Evolutionary conservation across 2,888 invertebrate species (phyloP), one percentile per base, ranked within the genome.

Genomic region (Furcula furcula): DNA sequence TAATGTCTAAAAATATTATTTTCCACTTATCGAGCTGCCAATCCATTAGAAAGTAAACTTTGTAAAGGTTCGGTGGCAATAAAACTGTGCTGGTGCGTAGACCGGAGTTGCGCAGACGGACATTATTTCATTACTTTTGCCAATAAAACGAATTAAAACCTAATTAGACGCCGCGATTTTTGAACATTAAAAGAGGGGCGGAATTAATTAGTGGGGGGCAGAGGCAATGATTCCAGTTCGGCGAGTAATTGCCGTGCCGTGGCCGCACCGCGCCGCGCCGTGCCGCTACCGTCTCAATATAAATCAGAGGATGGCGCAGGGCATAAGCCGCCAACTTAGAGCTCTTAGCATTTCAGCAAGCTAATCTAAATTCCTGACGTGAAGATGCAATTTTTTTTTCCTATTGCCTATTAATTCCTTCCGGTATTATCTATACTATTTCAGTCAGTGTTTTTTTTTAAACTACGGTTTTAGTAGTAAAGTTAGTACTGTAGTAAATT

Each of bases 61-160:
- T 55, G 40, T 36, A 52, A 56, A 58, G 55, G 49, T 49, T 47
- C 31, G 13, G 23, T 35, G 48, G 59, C 52, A 60, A 67, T 67
- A 67, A 67, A 64, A 59, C 55, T 46, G 52, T 55, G 56, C 59
- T 62, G n/a, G 67, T 60, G 67, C 46, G 41, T 55, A n/a, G 50
- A 55, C 64, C 68, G 47, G 68, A 70, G 69, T 64, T 63, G 65
- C 56, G 58, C 58, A 43, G 50, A 40, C 61, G 57, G 50, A 76
- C 77, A 74, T 84, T 81, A 79, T 77, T 76, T 75, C 82, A 76
- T 79, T 78, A 76, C 78, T 77, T 72, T 76, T 69, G 67, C 76
- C 76, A 82, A 85, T 88, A 84, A 85, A 85, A 87, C 84, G 82
- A 84, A 88, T 88, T 87, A 87, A 88, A 88, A 83, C 85, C 85